Percentiles rank a stretch among this genome's conserved stretches.
phyloP scores from a whole-genome alignment of 92 coral and sea anemone genomes.

The Siderastrea radians region DNA sequence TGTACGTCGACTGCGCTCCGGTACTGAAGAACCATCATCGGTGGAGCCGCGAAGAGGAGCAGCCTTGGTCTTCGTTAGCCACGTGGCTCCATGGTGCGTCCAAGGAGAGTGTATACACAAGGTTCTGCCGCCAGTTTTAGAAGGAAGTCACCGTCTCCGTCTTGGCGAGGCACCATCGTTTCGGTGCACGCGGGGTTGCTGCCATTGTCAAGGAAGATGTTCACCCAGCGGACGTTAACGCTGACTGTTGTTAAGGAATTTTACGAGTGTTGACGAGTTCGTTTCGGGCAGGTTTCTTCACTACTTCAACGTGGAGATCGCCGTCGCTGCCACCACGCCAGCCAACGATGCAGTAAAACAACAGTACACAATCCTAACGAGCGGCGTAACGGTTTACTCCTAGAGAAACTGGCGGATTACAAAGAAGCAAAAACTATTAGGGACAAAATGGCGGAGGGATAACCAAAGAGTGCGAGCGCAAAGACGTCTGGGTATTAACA shows the following conservation, averaged over 20 bases:
- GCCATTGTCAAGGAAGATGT: neutral
- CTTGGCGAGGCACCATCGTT: slow-evolving; percentile 68
- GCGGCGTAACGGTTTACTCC: no score
- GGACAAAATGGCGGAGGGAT: no score
- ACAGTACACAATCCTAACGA: slow-evolving; percentile 7
- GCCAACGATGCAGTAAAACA: neutral
- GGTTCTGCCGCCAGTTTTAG: slow-evolving; percentile 54
- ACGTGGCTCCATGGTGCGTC: slow-evolving; percentile 22
- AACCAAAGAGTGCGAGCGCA: no score
- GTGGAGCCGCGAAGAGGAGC: slow-evolving; percentile 32
- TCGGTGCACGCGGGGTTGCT: slow-evolving; percentile 37
- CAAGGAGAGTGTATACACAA: slow-evolving; percentile 41
- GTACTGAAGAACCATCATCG: slow-evolving; percentile 33
- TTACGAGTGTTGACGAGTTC: neutral
- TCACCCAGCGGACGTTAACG: neutral
- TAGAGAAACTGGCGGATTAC: no score
- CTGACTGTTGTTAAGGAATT: neutral
- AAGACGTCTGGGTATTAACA: no score
- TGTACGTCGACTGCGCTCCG: slow-evolving; percentile 26
- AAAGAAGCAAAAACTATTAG: no score
- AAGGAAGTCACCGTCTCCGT: slow-evolving; percentile 42
- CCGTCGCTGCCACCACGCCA: slow-evolving; percentile 28
- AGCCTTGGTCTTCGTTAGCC: slow-evolving; percentile 39
- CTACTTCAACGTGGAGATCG: neutral
- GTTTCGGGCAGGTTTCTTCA: neutral